Evolutionary conservation across 2,797 vertebrate genomes (phyloP).

Genomic region (Syngnathus rostellatus): DNA sequence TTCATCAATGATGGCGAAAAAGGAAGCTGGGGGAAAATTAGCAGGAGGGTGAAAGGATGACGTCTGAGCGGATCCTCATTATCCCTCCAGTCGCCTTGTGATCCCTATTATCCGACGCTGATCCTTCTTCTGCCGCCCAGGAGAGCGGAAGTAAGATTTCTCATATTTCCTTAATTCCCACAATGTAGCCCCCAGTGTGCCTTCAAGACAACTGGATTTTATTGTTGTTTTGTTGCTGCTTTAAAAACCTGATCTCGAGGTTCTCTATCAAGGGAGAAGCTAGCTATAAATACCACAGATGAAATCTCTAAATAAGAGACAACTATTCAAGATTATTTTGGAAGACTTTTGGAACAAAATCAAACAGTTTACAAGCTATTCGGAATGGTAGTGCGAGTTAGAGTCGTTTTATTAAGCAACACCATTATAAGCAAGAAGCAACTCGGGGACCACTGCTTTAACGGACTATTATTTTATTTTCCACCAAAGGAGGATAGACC

Average conservation of each 20-base stretch:
- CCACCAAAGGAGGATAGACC: too few species aligned
- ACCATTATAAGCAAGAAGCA: too few species aligned
- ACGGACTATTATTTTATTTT: too few species aligned
- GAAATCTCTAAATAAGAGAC: neutral
- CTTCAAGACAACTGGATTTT: constrained; percentile 30
- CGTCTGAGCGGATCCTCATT: constrained; percentile 40
- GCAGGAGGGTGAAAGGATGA: constrained; percentile 15
- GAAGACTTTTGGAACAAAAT: too few species aligned
- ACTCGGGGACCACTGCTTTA: too few species aligned
- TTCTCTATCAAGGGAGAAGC: constrained; percentile 14
- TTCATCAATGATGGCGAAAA: neutral
- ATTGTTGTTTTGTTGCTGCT: constrained; percentile 20
- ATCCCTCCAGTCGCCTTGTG: constrained; percentile 37
- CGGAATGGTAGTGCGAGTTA: neutral
- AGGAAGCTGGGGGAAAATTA: constrained; percentile 13
- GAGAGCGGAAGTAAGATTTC: constrained; percentile 35
- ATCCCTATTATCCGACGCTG: constrained; percentile 51
- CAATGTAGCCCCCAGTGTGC: constrained; percentile 24
- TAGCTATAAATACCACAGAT: constrained; percentile 12
- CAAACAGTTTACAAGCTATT: neutral
- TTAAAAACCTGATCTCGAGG: constrained; percentile 20
- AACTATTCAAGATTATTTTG: neutral
- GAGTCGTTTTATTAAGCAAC: neutral
- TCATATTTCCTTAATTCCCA: constrained; percentile 46
- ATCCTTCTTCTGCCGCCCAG: constrained; percentile 36